A percentile compares a stretch with the other conserved stretches of the same genome.
These are phyloP conservation scores for Drosophila asahinai DNA, from an alignment of 1,140 invertebrate genomes.

Conservation along the genomic window DNA sequence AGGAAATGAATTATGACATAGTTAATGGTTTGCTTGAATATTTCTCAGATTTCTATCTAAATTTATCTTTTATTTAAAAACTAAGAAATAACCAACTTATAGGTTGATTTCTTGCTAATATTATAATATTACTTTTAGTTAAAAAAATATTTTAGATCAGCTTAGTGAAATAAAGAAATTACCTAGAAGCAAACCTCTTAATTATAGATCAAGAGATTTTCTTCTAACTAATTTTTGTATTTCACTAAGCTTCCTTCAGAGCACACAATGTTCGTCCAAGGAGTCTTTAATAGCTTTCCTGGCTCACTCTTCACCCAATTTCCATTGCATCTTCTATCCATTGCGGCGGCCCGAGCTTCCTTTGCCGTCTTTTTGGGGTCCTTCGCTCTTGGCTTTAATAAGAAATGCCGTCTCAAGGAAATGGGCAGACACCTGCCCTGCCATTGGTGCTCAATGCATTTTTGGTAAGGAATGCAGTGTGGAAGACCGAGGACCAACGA, in stretches of 20 bases:
- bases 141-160: too few relatives aligned
- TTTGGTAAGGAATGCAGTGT: constrained; percentile 37
- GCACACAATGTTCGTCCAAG: background rate
- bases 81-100: background rate
- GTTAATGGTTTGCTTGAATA: too few relatives aligned
- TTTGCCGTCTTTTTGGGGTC: constrained; percentile 17
- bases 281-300: background rate
- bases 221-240: background rate
- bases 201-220: too few relatives aligned
- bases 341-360: constrained; percentile 35
- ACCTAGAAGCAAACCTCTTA: too few relatives aligned
- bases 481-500: background rate
- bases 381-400: constrained; percentile 55
- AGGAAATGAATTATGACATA: too few relatives aligned
- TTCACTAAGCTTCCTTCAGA: background rate
- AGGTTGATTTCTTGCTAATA: too few relatives aligned
- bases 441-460: constrained; percentile 41
- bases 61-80: too few relatives aligned
- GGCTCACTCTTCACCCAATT: constrained; percentile 39
- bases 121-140: background rate
- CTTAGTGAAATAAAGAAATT: too few relatives aligned
- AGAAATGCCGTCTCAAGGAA: constrained; percentile 55
- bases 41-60: too few relatives aligned
- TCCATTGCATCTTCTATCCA: constrained; percentile 39
- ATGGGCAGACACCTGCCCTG: constrained; percentile 52